Evolutionary conservation across 2,888 invertebrate genomes (phyloP), one percentile per base, ranked within the genome.

Genomic region (Argyra leucocephala): DNA sequence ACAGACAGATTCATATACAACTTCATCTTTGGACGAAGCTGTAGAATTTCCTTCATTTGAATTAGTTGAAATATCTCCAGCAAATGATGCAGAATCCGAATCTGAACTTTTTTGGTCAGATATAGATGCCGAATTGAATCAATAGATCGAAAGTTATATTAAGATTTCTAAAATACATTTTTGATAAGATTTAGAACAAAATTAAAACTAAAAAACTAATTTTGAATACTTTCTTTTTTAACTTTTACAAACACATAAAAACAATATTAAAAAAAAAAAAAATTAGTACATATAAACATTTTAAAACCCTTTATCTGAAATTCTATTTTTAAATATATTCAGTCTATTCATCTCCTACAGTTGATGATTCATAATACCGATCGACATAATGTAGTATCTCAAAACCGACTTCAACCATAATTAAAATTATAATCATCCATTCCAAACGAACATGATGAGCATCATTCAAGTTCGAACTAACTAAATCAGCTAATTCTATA

Each of bases 401-500:
- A 78, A 93, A 93, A 68, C 84, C 86, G 21, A 97, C 97, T 81
- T 98, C 97, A 0, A 96, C 91, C 84, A 95, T 86, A 80, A 98
- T 98, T 57, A 98, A 86, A 23, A 90, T 83, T 68, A 98, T 98
- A 70, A 98, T 96, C 91, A 97, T 96, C 94, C 95, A 94, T 79
- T 98, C 98, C 0, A 98, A 83, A 1, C 95, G 84, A 15, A 93
- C 87, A 78, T 96, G 95, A 80, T 97, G 97, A 12, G 88, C 84
- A 81, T 97, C 96, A 65, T 91, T 93, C 26, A 97, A 84, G 83
- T 96, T 93, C 31, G 90, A 86, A 0, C 92, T 91, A 9, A 98
- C 81, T 67, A 97, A 82, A 74, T 95, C 93, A 9, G 96, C 88
- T 22, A 98, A 82, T 73, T 96, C 96, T 65, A 92, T 89, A 76